A percentile compares a stretch with the other conserved stretches of the same genome.
Conservation (phyloP, 2,888 invertebrate species). For the Cheilosia pagana region DNA sequence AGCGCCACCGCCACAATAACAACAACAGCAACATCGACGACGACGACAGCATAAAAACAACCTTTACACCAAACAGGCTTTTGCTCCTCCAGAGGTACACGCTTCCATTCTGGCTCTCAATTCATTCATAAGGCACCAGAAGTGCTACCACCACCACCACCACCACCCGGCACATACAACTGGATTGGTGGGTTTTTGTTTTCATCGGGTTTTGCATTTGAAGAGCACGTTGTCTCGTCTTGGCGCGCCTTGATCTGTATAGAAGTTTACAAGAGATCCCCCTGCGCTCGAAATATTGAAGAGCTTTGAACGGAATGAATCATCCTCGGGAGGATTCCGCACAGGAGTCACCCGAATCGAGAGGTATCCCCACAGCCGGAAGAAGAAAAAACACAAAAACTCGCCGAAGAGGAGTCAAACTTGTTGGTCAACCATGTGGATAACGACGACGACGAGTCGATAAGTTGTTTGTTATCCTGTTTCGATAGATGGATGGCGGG, state of each 20-base stretch:
- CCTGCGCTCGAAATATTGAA: neutral
- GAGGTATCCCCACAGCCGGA: conserved; percentile 44
- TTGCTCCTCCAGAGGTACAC: conserved; percentile 57
- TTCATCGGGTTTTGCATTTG: conserved; percentile 71
- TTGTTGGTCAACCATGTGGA: conserved; percentile 66
- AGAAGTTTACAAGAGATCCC: conserved; percentile 34
- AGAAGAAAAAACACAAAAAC: conserved; percentile 2
- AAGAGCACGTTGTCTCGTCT: conserved; percentile 55
- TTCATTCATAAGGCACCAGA: conserved; percentile 75
- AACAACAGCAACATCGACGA: conserved; percentile 36
- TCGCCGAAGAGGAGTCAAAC: conserved; percentile 68
- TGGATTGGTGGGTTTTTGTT: conserved; percentile 71
- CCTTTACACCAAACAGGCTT: conserved; percentile 63
- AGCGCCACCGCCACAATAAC: conserved; percentile 58
- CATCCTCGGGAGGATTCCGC: conserved; percentile 47
- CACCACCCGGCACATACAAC: conserved; percentile 62
- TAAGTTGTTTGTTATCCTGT: conserved; percentile 70
- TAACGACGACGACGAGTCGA: conserved; percentile 7
- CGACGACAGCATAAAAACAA: conserved; percentile 47
- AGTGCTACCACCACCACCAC: conserved; percentile 58
- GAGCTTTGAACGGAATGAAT: conserved; percentile 55
- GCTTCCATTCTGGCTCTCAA: conserved; percentile 73
- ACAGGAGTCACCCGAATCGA: conserved; percentile 25
- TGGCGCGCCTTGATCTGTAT: conserved; percentile 52
- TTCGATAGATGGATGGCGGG: conserved; percentile 68